Evolutionary conservation across 2,888 invertebrate species (phyloP).

Genomic region (Blastobasis adustella): DNA sequence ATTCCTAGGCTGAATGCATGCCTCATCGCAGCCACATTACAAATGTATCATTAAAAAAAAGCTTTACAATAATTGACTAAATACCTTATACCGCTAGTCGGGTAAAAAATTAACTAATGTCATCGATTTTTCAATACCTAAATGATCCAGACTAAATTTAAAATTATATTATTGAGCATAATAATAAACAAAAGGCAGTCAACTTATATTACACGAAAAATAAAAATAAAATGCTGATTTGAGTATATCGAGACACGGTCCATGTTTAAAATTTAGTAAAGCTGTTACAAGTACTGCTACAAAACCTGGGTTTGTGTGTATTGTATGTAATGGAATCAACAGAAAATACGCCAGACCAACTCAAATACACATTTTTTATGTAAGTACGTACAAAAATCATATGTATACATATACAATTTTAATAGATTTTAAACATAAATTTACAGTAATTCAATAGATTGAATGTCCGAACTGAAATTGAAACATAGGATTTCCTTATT

Average conservation of each 20-base stretch:
- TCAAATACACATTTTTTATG: not conserved
- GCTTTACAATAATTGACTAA: conserved; percentile 72
- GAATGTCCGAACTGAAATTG: too few relatives aligned
- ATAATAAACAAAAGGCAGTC: conserved; percentile 66
- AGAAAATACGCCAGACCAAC: not conserved
- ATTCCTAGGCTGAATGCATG: conserved; percentile 38
- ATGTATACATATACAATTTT: not conserved
- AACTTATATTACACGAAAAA: conserved; percentile 42
- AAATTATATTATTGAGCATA: conserved; percentile 68
- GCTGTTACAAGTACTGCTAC: conserved; percentile 14
- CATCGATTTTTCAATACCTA: conserved; percentile 44
- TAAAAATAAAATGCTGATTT: conserved; percentile 58
- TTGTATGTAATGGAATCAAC: not conserved
- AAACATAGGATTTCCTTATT: too few relatives aligned
- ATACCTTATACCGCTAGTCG: conserved; percentile 64
- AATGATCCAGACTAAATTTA: conserved; percentile 18
- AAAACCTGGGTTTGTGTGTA: not conserved
- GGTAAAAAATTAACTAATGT: conserved; percentile 56
- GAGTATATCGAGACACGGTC: conserved; percentile 60
- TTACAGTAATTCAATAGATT: too few relatives aligned
- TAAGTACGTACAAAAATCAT: not conserved
- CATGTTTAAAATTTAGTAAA: conserved; percentile 32
- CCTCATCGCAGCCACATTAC: conserved; percentile 45
- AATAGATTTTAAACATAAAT: not conserved
- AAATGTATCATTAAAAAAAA: conserved; percentile 44